phyloP scores from a whole-genome alignment of 2,113 vertebrate genomes.

The Ameiurus melas region DNA sequence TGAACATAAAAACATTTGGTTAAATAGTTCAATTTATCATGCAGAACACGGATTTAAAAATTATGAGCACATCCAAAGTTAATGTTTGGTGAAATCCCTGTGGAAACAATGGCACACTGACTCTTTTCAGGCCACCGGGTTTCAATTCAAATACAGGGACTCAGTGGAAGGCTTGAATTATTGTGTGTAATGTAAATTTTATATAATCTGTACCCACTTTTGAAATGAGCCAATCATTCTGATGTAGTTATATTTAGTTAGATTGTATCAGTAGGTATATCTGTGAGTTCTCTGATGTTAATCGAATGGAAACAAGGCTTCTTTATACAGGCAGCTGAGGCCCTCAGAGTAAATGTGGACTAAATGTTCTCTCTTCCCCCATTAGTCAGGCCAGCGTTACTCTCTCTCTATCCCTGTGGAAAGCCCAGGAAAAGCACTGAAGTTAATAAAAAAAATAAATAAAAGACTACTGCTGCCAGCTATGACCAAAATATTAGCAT shows the following conservation, averaged over 20 bases:
- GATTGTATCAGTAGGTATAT: background rate
- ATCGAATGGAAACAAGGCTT: background rate
- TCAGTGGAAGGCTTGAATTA: background rate
- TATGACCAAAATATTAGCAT: constrained; percentile 1
- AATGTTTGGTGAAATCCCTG: background rate
- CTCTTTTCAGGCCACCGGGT: background rate
- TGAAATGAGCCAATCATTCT: background rate
- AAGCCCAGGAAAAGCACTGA: background rate
- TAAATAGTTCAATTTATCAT: background rate
- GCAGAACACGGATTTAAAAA: background rate
- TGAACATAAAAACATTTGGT: background rate
- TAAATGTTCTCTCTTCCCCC: background rate
- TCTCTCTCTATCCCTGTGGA: background rate
- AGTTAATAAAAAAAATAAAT: background rate
- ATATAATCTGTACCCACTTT: background rate
- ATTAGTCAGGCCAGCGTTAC: background rate
- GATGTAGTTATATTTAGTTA: background rate
- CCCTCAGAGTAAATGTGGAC: constrained; percentile 11
- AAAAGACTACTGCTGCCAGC: background rate
- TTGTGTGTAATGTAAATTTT: background rate
- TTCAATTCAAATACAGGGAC: background rate
- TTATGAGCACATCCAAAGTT: background rate
- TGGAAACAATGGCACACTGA: background rate
- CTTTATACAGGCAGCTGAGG: constrained; percentile 33
- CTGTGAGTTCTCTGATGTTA: background rate